Percentiles rank a stretch among this genome's conserved stretches.
Conservation (phyloP, 2,113 vertebrate genomes). For the Trochalopteron elliotii region DNA sequence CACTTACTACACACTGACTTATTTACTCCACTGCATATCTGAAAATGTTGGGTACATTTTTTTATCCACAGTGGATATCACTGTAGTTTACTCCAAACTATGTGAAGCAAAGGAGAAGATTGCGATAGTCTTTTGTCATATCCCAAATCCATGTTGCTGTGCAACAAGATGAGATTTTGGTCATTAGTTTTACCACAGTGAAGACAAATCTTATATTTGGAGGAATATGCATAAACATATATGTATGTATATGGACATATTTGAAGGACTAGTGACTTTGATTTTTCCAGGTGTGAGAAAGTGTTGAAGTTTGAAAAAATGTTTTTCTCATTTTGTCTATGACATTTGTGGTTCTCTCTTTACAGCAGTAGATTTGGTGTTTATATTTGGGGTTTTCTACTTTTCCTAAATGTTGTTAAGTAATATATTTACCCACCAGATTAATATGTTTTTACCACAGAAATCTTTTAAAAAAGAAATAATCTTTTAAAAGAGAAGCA, state of each 20-base stretch:
- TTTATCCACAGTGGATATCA: not conserved
- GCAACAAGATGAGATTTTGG: not conserved
- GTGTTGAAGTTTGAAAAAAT: not conserved
- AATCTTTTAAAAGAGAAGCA: not conserved
- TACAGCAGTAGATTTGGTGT: not conserved
- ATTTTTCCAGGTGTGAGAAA: not conserved
- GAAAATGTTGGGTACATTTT: not conserved
- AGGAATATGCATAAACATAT: not conserved
- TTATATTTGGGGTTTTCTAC: not conserved
- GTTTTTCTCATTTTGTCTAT: not conserved
- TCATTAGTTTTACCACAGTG: not conserved
- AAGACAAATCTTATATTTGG: not conserved
- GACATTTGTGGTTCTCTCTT: not conserved
- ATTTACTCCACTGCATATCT: not conserved
- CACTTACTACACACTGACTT: not conserved
- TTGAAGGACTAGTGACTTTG: not conserved
- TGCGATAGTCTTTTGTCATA: not conserved
- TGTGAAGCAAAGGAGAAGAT: not conserved
- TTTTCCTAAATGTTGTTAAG: not conserved
- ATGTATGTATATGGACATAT: not conserved
- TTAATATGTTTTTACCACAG: not conserved
- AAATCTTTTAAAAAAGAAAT: not conserved
- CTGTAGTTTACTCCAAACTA: not conserved
- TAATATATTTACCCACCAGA: not conserved
- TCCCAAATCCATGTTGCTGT: not conserved